Conservation (phyloP, 2,113 vertebrate species). For the Gasterosteus aculeatus region DNA sequence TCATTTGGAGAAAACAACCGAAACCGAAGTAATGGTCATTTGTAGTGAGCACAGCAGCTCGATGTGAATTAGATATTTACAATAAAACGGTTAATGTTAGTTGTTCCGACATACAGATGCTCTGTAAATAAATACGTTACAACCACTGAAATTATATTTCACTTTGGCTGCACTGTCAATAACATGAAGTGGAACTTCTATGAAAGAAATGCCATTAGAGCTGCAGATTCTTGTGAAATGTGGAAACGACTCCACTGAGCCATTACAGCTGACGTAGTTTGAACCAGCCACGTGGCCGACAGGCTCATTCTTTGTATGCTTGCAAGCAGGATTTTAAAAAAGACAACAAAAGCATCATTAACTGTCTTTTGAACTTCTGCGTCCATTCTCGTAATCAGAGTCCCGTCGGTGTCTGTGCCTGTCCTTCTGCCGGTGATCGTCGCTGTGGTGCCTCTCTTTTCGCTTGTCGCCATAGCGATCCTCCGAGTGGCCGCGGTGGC, state of each 20-base stretch:
- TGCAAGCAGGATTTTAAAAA: conserved; percentile 12
- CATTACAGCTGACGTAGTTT: conserved; percentile 11
- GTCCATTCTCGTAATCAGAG: conserved; percentile 85
- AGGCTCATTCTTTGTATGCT: conserved; percentile 9
- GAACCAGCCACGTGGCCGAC: conserved; percentile 27
- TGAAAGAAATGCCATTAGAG: conserved; percentile 34
- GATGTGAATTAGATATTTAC: conserved; percentile 70
- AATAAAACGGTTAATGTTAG: conserved; percentile 61
- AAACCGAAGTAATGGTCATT: conserved; percentile 12
- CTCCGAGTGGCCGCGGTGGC: conserved; percentile 83
- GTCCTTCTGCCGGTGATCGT: conserved; percentile 84
- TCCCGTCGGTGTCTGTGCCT: conserved; percentile 86
- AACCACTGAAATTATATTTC: conserved; percentile 47
- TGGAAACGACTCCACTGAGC: conserved; percentile 18
- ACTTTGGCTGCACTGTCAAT: conserved; percentile 62
- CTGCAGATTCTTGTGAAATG: conserved; percentile 29
- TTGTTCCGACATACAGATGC: conserved; percentile 22
- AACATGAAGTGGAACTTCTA: conserved; percentile 53
- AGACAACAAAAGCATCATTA: conserved; percentile 40
- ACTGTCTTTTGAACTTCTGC: conserved; percentile 87
- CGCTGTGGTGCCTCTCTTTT: conserved; percentile 85
- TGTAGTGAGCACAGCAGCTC: conserved; percentile 79
- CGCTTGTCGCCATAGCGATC: conserved; percentile 82
- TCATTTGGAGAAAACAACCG: conserved; percentile 13
- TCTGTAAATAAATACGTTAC: conserved; percentile 16